A percentile compares a stretch with the other conserved stretches of the same genome.
Evolutionary conservation across 2,888 invertebrate species (phyloP).

Genomic region (Hecatera dysodea): DNA sequence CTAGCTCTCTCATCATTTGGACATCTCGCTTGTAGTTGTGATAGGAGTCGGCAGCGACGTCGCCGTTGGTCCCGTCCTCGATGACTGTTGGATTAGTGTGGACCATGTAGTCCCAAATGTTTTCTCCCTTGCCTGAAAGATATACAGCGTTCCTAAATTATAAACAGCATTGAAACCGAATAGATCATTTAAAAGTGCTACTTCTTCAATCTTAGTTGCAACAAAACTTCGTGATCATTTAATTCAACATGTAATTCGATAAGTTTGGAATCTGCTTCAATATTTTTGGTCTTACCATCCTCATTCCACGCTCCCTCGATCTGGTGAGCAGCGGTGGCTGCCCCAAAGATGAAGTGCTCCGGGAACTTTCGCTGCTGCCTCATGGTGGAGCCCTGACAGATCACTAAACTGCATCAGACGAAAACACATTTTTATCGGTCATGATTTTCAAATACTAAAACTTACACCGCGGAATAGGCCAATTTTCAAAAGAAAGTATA

Average conservation of each 20-base stretch:
- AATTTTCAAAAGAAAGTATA: no score
- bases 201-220: no score
- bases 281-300: slow-evolving; percentile 13
- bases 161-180: no score
- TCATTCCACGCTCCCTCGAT: slow-evolving; percentile 36
- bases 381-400: slow-evolving; percentile 48
- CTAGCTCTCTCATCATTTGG: no score
- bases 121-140: slow-evolving; percentile 72
- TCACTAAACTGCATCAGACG: not conserved
- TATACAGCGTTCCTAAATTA: no score
- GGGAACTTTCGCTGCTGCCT: slow-evolving; percentile 72
- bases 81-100: slow-evolving; percentile 72
- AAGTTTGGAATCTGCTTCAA: no score
- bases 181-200: no score
- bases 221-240: no score
- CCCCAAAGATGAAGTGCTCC: slow-evolving; percentile 77
- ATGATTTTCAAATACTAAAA: no score
- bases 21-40: slow-evolving; percentile 90
- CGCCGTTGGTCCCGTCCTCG: slow-evolving; percentile 84
- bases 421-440: not conserved
- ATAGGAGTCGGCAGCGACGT: slow-evolving; percentile 91
- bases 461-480: no score
- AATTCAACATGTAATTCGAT: no score
- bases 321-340: slow-evolving; percentile 79
- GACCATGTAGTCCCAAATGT: slow-evolving; percentile 75